These are phyloP conservation scores for Cheilosia urbana DNA, from an alignment of 2,888 invertebrate genomes.

Conservation along the genomic window DNA sequence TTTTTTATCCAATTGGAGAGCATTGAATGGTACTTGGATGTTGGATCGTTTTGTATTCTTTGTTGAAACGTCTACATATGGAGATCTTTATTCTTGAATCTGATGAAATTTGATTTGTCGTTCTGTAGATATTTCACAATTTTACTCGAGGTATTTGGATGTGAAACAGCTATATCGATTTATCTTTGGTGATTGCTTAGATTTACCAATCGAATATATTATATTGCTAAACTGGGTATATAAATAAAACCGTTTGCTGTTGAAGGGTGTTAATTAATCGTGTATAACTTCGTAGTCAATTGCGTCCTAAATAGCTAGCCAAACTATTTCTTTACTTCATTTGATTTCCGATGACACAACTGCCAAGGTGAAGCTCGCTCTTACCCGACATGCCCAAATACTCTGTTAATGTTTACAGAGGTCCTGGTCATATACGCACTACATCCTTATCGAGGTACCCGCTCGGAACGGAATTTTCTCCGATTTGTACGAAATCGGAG, in stretches of 20 bases:
- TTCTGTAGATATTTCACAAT: background rate
- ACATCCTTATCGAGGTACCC: no score
- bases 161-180: background rate
- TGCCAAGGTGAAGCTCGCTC: no score
- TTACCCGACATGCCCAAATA: no score
- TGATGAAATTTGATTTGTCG: constrained; percentile 34
- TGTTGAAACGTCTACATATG: constrained; percentile 1
- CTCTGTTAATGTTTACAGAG: no score
- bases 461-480: no score
- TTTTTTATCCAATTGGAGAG: constrained; percentile 39
- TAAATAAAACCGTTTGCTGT: background rate
- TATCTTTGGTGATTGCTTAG: background rate
- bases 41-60: constrained; percentile 9
- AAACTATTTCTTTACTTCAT: no score
- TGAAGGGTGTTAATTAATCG: background rate
- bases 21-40: constrained; percentile 38
- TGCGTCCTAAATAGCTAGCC: no score
- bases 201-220: background rate
- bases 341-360: no score
- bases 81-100: constrained; percentile 5
- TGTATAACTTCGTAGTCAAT: no score
- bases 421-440: no score
- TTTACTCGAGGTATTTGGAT: background rate
- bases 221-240: background rate
- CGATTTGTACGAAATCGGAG: no score